Evolutionary conservation across 2,797 vertebrate species (phyloP).

Genomic region (Anguilla megastoma): DNA sequence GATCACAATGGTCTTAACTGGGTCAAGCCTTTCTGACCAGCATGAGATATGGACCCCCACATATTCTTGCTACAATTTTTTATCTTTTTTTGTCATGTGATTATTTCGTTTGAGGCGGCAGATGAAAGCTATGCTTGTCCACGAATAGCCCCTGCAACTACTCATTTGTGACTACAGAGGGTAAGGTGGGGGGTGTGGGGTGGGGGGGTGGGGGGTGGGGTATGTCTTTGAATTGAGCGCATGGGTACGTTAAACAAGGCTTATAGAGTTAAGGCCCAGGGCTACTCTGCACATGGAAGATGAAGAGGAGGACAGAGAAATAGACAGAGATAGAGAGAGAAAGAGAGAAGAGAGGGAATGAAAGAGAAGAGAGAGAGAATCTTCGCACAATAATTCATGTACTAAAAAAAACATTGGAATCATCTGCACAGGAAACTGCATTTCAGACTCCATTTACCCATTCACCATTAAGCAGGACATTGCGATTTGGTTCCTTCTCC

Average conservation of each 20-base stretch:
- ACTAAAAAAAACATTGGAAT: constrained; percentile 49
- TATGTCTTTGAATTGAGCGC: constrained; percentile 13
- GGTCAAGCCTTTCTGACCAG: background rate
- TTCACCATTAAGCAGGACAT: constrained; percentile 30
- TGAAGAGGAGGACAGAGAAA: background rate
- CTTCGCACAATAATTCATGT: constrained; percentile 22
- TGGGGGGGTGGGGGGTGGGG: background rate
- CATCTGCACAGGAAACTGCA: constrained; percentile 60
- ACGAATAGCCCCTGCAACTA: constrained; percentile 1
- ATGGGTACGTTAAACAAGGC: background rate
- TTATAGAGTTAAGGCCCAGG: background rate
- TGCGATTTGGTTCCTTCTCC: constrained; percentile 42
- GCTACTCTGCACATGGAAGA: constrained; percentile 17
- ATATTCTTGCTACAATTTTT: background rate
- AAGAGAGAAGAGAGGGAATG: background rate
- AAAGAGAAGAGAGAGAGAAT: background rate
- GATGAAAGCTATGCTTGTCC: constrained; percentile 17
- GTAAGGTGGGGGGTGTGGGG: background rate
- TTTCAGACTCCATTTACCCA: constrained; percentile 35
- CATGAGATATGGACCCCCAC: background rate
- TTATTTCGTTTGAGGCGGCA: constrained; percentile 17
- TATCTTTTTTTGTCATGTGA: background rate
- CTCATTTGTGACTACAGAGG: constrained; percentile 18
- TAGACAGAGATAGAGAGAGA: background rate
- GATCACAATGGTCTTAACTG: background rate